These are phyloP conservation scores for Pantala flavescens DNA, from an alignment of 1,140 invertebrate species.

Conservation along the genomic window DNA sequence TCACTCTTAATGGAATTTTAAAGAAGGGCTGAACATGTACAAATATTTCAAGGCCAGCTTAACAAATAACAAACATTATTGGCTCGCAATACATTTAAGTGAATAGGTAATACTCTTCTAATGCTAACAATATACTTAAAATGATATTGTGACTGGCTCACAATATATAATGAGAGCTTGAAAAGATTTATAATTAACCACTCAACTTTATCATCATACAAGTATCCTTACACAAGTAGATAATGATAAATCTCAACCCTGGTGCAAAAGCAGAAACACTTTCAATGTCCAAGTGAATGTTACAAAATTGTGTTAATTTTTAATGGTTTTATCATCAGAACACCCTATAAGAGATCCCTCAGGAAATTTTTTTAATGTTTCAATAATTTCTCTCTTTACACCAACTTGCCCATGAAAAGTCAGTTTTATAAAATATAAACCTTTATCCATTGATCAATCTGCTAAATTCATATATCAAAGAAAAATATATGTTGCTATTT, in stretches of 20 bases:
- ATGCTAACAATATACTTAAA: background rate
- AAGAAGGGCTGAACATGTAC: background rate
- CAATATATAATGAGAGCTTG: background rate
- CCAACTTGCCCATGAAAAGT: background rate
- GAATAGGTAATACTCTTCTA: background rate
- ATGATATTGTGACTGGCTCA: background rate
- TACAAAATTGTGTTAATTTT: background rate
- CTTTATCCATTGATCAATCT: background rate
- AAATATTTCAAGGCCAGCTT: background rate
- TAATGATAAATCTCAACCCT: background rate
- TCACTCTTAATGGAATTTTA: background rate
- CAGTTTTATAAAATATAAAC: background rate
- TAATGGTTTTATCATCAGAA: background rate
- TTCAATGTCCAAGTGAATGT: background rate
- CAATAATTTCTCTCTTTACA: background rate
- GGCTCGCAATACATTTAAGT: background rate
- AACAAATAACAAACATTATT: background rate
- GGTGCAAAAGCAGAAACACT: background rate
- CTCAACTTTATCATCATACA: background rate
- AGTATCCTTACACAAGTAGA: background rate
- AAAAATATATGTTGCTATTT: background rate
- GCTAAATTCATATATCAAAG: background rate
- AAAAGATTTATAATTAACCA: background rate
- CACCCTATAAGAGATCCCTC: background rate
- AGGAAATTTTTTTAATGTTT: background rate